Evolutionary conservation across 1,140 invertebrate species (phyloP), one percentile per base, ranked within the genome.

Genomic region (Trichoplusia ni): DNA sequence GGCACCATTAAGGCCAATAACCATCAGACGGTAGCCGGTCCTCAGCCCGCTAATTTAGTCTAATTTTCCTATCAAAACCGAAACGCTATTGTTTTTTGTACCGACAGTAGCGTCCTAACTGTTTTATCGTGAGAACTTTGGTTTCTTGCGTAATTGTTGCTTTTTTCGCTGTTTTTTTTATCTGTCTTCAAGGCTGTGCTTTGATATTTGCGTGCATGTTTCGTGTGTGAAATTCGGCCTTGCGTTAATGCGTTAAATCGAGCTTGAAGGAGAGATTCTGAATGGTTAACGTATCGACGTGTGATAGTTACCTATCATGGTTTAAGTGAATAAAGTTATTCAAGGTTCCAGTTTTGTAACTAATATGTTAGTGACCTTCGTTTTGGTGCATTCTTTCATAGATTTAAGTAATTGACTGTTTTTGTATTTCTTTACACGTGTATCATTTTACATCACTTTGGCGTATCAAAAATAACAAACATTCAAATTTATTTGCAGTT

Each of bases 241-340:
- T 84, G 80, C 35, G 35, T 19, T 80, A 80, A 84, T 68, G 65
- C 74, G 70, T 9, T 75, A 73, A 84, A 81, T 81, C 73, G 67
- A 74, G 79, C 81, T 82, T 82, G 79, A 82, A 80, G 69, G 73
- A 80, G 70, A 75, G 58, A 67, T 54, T 58, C 97, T 79, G 98
- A 92, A 82, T 99, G 93, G 92, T 97, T 96, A 67, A 95, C 95
- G 83, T 46, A 35, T 46, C 42, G 42, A 46, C n/a, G 13, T 21
- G 37, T 13, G 42, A 56, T 58, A 35, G 42, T 35, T 60, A 37
- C 11, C 31, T 60, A 47, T 27, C 51, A 54, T 47, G 56, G 56
- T 35, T 29, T 35, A 25, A 35, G 11, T 60, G 40, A 47, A 35
- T 60, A 60, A 23, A 42, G 23, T 25, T 59, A 33, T 60, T 60